Evolutionary conservation across 2,113 vertebrate genomes (phyloP).

Genomic region (Sylvietta virens): DNA sequence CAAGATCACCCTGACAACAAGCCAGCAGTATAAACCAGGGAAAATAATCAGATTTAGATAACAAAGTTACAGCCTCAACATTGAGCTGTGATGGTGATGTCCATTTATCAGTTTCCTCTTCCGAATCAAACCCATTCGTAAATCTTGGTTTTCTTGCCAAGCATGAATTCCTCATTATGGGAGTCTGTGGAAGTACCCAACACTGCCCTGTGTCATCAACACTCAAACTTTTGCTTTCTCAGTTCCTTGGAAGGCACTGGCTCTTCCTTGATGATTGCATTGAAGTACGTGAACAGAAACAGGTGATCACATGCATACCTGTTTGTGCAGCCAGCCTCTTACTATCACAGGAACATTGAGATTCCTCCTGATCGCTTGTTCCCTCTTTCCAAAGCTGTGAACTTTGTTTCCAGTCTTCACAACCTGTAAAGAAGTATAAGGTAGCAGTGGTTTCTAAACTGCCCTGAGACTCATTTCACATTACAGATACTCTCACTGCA

Average conservation of each 20-base stretch:
- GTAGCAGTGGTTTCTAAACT: neutral
- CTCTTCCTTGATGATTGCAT: neutral
- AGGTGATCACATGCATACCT: slow-evolving; percentile 70
- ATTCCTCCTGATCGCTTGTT: slow-evolving; percentile 94
- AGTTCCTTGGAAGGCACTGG: neutral
- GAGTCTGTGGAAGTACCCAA: neutral
- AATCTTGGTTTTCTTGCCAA: neutral
- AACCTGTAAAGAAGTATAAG: slow-evolving; percentile 67
- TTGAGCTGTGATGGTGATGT: neutral
- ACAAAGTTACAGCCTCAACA: neutral
- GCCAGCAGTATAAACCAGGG: neutral
- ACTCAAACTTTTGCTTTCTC: neutral
- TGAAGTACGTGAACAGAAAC: neutral
- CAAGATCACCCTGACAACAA: neutral
- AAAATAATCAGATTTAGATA: neutral
- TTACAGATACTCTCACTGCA: neutral
- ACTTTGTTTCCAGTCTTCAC: slow-evolving; percentile 81
- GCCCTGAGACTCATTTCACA: neutral
- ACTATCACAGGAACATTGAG: slow-evolving; percentile 91
- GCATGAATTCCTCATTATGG: neutral
- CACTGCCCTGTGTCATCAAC: neutral
- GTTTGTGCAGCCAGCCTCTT: slow-evolving; percentile 97
- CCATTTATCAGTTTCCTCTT: neutral
- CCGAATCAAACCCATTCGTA: fast-evolving
- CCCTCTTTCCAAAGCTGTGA: slow-evolving; percentile 96